Conservation (phyloP, 2,888 invertebrate species). For the Meganola albula region DNA sequence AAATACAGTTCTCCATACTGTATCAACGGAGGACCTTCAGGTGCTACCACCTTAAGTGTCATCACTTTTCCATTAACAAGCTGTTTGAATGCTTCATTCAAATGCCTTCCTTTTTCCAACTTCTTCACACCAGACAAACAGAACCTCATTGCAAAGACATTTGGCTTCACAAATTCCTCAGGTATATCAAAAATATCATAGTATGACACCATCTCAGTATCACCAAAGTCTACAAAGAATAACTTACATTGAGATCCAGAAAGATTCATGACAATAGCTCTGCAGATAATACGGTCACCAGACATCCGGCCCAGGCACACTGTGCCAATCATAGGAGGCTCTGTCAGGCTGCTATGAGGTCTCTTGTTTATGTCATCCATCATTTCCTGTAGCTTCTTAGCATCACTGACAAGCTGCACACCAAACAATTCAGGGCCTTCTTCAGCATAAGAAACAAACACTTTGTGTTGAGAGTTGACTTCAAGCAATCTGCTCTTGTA, state of each 20-base stretch:
- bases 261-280: constrained; percentile 86
- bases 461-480: constrained; percentile 78
- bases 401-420: constrained; percentile 81
- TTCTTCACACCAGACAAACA: constrained; percentile 84
- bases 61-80: constrained; percentile 81
- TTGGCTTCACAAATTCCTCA: constrained; percentile 82
- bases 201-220: constrained; percentile 83
- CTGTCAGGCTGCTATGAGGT: constrained; percentile 78
- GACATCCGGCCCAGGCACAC: constrained; percentile 86
- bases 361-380: constrained; percentile 85
- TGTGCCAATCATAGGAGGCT: constrained; percentile 84
- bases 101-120: constrained; percentile 72
- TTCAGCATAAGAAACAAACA: constrained; percentile 86
- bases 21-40: constrained; percentile 83
- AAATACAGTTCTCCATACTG: constrained; percentile 86
- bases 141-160: constrained; percentile 86
- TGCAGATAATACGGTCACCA: constrained; percentile 82
- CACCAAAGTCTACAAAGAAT: constrained; percentile 89
- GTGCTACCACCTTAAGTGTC: constrained; percentile 80
- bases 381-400: constrained; percentile 79
- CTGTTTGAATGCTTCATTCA: constrained; percentile 84
- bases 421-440: constrained; percentile 89
- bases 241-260: constrained; percentile 85
- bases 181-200: constrained; percentile 87
- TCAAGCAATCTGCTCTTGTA: constrained; percentile 73